Base-by-base conservation (phyloP, 2,888 invertebrate genomes). In the Andrena marginata region DNA sequence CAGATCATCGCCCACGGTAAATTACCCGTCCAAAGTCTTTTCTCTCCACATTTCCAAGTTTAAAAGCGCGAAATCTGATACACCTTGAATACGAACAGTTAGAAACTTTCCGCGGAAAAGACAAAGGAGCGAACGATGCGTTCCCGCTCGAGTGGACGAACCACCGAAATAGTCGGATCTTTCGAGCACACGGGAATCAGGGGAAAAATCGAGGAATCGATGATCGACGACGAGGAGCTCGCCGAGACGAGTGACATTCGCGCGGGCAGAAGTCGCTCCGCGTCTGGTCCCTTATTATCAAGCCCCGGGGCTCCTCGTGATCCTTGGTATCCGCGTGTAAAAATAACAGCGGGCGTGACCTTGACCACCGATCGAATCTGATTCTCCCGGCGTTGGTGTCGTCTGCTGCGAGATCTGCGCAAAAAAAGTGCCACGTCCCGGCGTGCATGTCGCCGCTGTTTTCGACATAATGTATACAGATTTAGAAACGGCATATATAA, bases 271-370 rank as follows among this genome's bases (percentile, higher is more conserved):
- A 51, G 13, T 31, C 31, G 31, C 31, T 26, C 1, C 48, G 10
- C 23, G 13, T 29, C 4, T 42, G 10, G 10, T 75, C 56, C 59
- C 49, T 67, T 68, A 68, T 72, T 35, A 62, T 56, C 63, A 48
- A 6, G 48, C 26, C n/a, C 5, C 13, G 31, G 48, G 54, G 67
- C 60, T 65, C 60, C 65, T 31, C 56, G 70, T 56, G 67, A 49
- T 63, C 71, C 65, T 68, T 20, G 60, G 42, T 42, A 60, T 80
- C 56, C 51, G 60, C 54, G 78, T 56, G 77, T 85, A 88, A 86
- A 88, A 88, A 88, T 87, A 87, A 80, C 69, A 62, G 42, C 7
- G 49, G 35, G 3, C 59, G 60, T 73, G 76, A 79, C 84, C 84
- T 83, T 84, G 83, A 83, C 79, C 75, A 70, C 48, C 82, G 82